A percentile compares a stretch with the other conserved stretches of the same genome.
Evolutionary conservation across 2,888 invertebrate species (phyloP).

Genomic region (Drosophila infuscata): DNA sequence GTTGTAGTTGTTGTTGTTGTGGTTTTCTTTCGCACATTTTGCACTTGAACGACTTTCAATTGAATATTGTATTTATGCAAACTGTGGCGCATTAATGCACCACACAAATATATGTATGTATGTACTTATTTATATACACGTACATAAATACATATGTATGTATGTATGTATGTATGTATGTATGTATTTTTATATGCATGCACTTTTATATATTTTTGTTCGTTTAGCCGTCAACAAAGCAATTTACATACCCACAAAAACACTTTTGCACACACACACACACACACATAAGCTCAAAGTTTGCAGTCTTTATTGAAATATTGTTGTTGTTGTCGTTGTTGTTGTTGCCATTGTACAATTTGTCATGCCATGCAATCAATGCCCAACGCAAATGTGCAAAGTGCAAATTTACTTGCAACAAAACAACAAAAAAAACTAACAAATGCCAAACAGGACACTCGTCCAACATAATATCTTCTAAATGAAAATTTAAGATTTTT

Average conservation of each 20-base stretch:
- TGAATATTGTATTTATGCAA: slow-evolving; percentile 74
- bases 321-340: slow-evolving; percentile 42
- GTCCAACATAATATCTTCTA: background rate
- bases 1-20: slow-evolving; percentile 27
- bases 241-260: slow-evolving; percentile 53
- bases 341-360: slow-evolving; percentile 31
- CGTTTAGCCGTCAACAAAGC: slow-evolving; percentile 62
- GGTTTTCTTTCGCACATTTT: slow-evolving; percentile 60
- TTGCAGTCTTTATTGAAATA: slow-evolving; percentile 47
- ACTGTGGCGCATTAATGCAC: slow-evolving; percentile 30
- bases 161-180: slow-evolving; percentile 5
- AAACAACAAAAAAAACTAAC: background rate
- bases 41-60: slow-evolving; percentile 77
- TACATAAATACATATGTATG: background rate
- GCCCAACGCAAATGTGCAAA: slow-evolving; percentile 45
- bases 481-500: background rate
- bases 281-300: background rate
- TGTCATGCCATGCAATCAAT: slow-evolving; percentile 63
- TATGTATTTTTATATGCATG: slow-evolving; percentile 9
- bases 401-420: slow-evolving; percentile 26
- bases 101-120: background rate
- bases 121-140: background rate
- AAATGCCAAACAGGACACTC: background rate
- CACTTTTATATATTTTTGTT: slow-evolving; percentile 20
- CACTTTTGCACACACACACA: background rate